Conservation (phyloP, 2,888 invertebrate genomes). For the Conistra vaccinii region DNA sequence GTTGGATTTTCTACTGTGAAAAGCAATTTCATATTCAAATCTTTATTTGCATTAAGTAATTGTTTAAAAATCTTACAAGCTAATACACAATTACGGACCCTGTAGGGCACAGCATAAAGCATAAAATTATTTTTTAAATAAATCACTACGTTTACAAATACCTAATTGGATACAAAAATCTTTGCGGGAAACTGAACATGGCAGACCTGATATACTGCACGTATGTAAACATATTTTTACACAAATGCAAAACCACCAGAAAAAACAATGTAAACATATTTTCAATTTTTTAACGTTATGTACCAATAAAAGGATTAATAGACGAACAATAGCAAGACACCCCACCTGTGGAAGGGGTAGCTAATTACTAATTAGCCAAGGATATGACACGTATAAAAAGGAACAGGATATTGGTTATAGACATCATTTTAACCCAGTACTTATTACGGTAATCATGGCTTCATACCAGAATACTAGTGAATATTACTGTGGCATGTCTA, state of each 20-base stretch:
- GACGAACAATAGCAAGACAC: slow-evolving; percentile 48
- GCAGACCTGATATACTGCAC: background rate
- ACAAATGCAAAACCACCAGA: background rate
- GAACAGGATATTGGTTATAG: slow-evolving; percentile 31
- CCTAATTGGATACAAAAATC: background rate
- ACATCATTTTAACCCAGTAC: slow-evolving; percentile 71
- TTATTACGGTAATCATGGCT: slow-evolving; percentile 61
- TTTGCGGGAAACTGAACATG: background rate
- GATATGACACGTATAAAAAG: slow-evolving; percentile 64
- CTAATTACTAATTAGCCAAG: slow-evolving; percentile 66
- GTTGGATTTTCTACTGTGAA: background rate
- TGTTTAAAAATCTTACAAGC: background rate
- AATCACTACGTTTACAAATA: background rate
- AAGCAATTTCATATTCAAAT: background rate
- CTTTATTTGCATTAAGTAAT: background rate
- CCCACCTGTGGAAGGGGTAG: slow-evolving; percentile 63
- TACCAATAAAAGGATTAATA: slow-evolving; percentile 53
- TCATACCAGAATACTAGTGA: slow-evolving; percentile 62
- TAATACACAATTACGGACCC: background rate
- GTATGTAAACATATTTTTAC: slow-evolving; percentile 27
- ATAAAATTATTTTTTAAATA: no score
- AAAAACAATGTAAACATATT: slow-evolving; percentile 27
- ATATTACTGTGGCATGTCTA: slow-evolving; percentile 28
- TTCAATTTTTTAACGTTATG: slow-evolving; percentile 31
- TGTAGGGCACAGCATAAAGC: background rate